Evolutionary conservation across 2,888 invertebrate species (phyloP).

Genomic region (Torymus tubicola): DNA sequence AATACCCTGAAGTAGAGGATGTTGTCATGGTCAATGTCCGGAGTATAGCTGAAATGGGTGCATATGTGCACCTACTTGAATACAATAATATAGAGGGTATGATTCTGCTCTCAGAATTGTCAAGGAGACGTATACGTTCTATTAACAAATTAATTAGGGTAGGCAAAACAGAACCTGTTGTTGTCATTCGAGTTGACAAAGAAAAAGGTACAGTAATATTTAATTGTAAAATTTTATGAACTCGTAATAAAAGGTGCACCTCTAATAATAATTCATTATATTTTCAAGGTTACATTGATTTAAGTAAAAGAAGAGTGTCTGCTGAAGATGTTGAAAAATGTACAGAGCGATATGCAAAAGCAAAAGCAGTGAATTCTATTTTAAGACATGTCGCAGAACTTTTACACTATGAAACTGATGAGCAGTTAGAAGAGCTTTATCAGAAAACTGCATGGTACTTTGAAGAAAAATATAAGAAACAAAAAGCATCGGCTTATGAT

Average conservation of each 20-base stretch:
- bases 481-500: slow-evolving; percentile 97
- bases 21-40: slow-evolving; percentile 99
- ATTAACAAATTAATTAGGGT: slow-evolving; percentile 99
- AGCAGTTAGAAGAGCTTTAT: slow-evolving; percentile 96
- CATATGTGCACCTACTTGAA: slow-evolving; percentile 97
- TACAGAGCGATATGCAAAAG: slow-evolving; percentile 98
- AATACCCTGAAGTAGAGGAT: slow-evolving; percentile 99
- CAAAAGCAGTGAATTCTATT: slow-evolving; percentile 98
- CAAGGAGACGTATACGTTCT: slow-evolving; percentile 97
- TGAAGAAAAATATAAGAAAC: slow-evolving; percentile 96
- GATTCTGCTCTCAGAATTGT: slow-evolving; percentile 98
- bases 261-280: background rate
- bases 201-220: slow-evolving; percentile 88
- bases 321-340: slow-evolving; percentile 99
- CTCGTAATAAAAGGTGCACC: background rate
- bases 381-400: slow-evolving; percentile 97
- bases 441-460: slow-evolving; percentile 98
- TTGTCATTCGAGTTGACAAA: slow-evolving; percentile 99
- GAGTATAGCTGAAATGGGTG: slow-evolving; percentile 99
- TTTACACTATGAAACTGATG: slow-evolving; percentile 92
- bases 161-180: slow-evolving; percentile 98
- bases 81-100: slow-evolving; percentile 99
- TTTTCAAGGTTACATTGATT: slow-evolving; percentile 94
- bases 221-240: slow-evolving; percentile 3
- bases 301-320: slow-evolving; percentile 98